A percentile compares a stretch with the other conserved stretches of the same genome.
These are phyloP conservation scores for Notoglanidium macrostoma DNA, from an alignment of 2,797 vertebrate species.

Conservation along the genomic window DNA sequence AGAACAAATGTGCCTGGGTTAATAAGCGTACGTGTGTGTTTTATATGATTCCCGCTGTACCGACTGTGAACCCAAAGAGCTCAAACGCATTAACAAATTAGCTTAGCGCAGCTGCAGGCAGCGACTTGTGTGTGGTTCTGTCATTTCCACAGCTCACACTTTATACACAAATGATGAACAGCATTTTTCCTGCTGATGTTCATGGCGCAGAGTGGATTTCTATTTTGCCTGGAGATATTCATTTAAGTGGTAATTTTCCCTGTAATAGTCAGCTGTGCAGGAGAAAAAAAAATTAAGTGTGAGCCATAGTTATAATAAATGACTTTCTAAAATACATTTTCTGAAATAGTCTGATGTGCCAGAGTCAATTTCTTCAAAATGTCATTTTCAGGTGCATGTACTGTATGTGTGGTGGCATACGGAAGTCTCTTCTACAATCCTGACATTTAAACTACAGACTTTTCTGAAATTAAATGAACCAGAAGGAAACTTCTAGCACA, in stretches of 20 bases:
- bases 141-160: background rate
- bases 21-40: background rate
- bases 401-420: background rate
- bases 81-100: slow-evolving; percentile 27
- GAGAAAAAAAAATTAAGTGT: background rate
- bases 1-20: background rate
- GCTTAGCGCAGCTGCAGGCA: slow-evolving; percentile 7
- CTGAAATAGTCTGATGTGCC: background rate
- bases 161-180: background rate
- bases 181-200: slow-evolving; percentile 23
- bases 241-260: slow-evolving; percentile 21
- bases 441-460: slow-evolving; percentile 13
- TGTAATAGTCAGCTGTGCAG: slow-evolving; percentile 8
- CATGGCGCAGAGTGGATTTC: background rate
- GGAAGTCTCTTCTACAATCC: background rate
- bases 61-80: background rate
- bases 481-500: background rate
- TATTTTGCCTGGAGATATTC: slow-evolving; percentile 2
- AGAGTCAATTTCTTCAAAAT: background rate
- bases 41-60: background rate
- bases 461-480: background rate
- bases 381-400: background rate
- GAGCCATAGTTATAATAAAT: slow-evolving; percentile 12
- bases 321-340: background rate
- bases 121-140: background rate